phyloP scores from a whole-genome alignment of 2,888 invertebrate genomes.

The Icerya purchasi region DNA sequence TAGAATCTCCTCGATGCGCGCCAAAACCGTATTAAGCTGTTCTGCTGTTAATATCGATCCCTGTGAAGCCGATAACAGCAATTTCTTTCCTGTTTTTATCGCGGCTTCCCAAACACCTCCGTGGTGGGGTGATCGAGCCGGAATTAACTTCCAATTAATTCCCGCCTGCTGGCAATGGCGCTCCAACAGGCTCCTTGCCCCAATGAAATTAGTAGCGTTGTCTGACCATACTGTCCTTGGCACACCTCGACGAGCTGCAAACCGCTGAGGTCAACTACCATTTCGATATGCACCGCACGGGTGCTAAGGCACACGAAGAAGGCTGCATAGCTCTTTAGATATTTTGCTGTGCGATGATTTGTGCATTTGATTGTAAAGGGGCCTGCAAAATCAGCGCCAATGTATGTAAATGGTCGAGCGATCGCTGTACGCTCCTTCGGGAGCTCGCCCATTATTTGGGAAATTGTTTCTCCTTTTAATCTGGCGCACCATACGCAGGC shows the following conservation, averaged over 20 bases:
- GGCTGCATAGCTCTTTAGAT: slow-evolving; percentile 3
- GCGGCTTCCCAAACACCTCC: too few species aligned
- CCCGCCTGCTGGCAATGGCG: neutral
- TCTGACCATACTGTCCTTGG: slow-evolving; percentile 18
- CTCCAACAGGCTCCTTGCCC: slow-evolving; percentile 9
- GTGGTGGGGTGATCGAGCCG: too few species aligned
- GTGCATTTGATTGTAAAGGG: slow-evolving; percentile 2
- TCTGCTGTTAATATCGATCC: too few species aligned
- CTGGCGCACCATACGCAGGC: slow-evolving; percentile 8
- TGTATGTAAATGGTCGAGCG: slow-evolving; percentile 12
- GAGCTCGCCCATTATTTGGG: too few species aligned
- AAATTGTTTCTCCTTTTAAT: neutral
- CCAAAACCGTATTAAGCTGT: too few species aligned
- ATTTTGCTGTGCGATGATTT: neutral
- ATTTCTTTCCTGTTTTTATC: slow-evolving; percentile 18
- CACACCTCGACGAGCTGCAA: slow-evolving; percentile 18
- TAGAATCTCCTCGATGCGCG: slow-evolving; percentile 10
- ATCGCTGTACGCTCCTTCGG: slow-evolving; percentile 13
- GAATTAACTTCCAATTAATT: slow-evolving; percentile 13
- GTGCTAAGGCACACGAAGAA: slow-evolving; percentile 9
- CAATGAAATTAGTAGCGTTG: slow-evolving; percentile 19
- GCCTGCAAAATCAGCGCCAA: slow-evolving; percentile 7
- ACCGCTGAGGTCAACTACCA: slow-evolving; percentile 19
- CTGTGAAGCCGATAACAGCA: slow-evolving; percentile 10
- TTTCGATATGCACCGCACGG: slow-evolving; percentile 20